phyloP scores from a whole-genome alignment of 2,888 invertebrate species.

The Drosophila histrio region DNA sequence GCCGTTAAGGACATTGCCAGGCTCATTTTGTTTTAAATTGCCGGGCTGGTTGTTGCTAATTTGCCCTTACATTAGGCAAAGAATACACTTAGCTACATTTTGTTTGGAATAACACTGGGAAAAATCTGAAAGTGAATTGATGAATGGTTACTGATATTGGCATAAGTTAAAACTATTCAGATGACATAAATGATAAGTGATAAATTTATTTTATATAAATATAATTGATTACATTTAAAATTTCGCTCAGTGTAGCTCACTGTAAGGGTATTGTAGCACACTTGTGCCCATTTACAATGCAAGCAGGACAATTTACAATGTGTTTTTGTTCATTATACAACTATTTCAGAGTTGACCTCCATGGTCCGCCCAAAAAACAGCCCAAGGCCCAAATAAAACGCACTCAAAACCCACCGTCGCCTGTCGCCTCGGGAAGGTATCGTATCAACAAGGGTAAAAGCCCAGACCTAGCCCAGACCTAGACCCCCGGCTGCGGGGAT shows the following conservation, averaged over 20 bases:
- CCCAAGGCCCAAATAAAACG: conserved; percentile 64
- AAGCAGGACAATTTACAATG: conserved; percentile 78
- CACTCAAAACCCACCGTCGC: conserved; percentile 74
- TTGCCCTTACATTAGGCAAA: conserved; percentile 65
- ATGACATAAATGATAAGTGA: background rate
- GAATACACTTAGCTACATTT: conserved; percentile 31
- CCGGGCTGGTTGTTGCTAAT: conserved; percentile 76
- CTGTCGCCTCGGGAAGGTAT: conserved; percentile 46
- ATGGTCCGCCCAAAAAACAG: conserved; percentile 46
- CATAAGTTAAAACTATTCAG: background rate
- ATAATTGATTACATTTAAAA: background rate
- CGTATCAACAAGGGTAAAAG: conserved; percentile 61
- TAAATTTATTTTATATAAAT: background rate
- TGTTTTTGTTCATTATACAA: conserved; percentile 79
- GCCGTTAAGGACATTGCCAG: conserved; percentile 50
- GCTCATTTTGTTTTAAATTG: conserved; percentile 60
- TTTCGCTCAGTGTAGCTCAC: conserved; percentile 49
- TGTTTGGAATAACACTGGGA: conserved; percentile 21
- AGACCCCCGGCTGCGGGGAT: conserved; percentile 61
- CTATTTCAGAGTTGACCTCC: conserved; percentile 73
- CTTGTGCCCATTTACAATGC: conserved; percentile 71
- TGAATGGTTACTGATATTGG: rapidly evolving
- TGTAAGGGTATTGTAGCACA: conserved; percentile 44
- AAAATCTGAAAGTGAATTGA: background rate
- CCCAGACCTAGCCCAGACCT: background rate